phyloP scores from a whole-genome alignment of 35 echinoderm and acorn worm genomes.

The Diadema setosum region DNA sequence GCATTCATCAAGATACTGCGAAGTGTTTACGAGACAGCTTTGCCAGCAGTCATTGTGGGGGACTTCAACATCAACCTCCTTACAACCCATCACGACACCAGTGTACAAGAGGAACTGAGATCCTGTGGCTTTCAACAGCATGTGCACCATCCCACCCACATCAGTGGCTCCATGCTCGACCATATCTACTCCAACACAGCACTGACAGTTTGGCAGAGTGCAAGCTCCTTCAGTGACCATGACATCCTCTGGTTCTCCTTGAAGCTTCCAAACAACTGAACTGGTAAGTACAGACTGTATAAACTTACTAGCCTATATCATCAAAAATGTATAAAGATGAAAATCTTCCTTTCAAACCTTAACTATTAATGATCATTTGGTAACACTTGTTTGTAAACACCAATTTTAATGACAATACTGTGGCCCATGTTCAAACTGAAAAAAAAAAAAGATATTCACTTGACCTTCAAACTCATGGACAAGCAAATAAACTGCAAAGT shows the following conservation, averaged over 20 bases:
- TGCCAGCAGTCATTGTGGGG: background rate
- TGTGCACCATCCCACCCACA: background rate
- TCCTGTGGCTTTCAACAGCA: background rate
- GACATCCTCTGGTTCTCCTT: background rate
- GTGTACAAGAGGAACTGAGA: background rate
- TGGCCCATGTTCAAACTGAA: no score
- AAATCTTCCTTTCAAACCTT: no score
- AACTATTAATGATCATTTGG: no score
- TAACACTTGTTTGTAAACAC: no score
- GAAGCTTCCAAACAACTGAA: no score
- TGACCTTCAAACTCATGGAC: no score
- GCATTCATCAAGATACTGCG: background rate
- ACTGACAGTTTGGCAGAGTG: background rate
- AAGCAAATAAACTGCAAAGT: no score
- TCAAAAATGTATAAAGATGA: no score
- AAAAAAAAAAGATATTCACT: no score
- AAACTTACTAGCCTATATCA: no score
- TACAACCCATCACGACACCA: background rate
- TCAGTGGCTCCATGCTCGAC: background rate
- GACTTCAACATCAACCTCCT: background rate
- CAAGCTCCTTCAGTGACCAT: constrained; percentile 40
- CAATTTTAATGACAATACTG: no score
- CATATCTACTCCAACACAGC: constrained; percentile 6
- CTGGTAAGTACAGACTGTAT: no score
- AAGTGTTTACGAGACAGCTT: background rate